These are phyloP conservation scores for Antechinus stuartii DNA, from an alignment of 2,113 vertebrate genomes.

Conservation along the genomic window DNA sequence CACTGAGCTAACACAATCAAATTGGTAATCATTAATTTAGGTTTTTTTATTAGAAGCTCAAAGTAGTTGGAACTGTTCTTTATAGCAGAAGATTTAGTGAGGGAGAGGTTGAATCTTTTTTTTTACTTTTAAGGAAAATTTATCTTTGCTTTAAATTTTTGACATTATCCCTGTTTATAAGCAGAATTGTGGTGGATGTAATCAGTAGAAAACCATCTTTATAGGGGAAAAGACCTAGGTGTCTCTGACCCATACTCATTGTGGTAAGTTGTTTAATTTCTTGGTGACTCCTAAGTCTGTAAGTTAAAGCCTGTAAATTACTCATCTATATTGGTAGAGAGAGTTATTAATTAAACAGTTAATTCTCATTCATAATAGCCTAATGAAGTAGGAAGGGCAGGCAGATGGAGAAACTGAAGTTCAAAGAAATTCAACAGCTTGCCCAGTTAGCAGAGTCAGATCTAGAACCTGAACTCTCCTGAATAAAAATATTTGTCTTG, in stretches of 20 bases:
- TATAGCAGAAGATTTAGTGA: not conserved
- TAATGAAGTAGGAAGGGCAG: not conserved
- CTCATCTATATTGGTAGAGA: not conserved
- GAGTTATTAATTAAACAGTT: not conserved
- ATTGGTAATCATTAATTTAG: not conserved
- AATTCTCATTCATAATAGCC: not conserved
- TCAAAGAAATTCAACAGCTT: not conserved
- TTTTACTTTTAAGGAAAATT: not conserved
- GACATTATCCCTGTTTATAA: not conserved
- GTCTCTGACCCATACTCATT: not conserved
- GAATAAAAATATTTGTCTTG: not conserved
- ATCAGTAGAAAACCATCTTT: not conserved
- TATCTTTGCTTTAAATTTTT: slow-evolving; percentile 2
- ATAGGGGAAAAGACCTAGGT: not conserved
- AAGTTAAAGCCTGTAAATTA: not conserved
- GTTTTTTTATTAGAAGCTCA: not conserved
- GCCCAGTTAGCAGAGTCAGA: not conserved
- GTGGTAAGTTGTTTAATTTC: not conserved
- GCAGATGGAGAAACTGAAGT: not conserved
- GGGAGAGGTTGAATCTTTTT: not conserved
- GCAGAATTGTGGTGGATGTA: not conserved
- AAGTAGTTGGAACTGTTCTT: not conserved
- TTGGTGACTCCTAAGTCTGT: not conserved
- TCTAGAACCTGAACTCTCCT: not conserved
- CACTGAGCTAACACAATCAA: not conserved